Evolutionary conservation across 1,140 invertebrate genomes (phyloP), one percentile per base, ranked within the genome.

Genomic region (Calephelis virginiensis): DNA sequence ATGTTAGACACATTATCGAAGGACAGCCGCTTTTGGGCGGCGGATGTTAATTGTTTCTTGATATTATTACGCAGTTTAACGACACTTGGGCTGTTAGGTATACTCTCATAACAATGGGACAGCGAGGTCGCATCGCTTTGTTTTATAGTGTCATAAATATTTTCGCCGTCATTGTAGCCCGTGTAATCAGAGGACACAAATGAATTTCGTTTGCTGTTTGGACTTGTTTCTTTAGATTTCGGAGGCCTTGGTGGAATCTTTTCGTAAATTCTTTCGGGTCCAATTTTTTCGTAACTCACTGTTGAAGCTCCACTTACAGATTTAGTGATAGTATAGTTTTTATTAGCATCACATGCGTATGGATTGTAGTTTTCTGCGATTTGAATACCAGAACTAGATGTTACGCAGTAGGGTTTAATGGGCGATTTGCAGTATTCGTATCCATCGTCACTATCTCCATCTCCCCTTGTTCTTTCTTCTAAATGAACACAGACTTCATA

Each of bases 141-240:
- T 67, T 93, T 93, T 46, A 93, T 93, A 8, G 92, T 93, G 64
- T 93, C 93, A 64, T 93, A 93, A 67, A 93, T 93, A 70, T 93
- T 93, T 73, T 93, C 93, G 9, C 74, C 79, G 45, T 90, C 89
- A 70, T 90, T 89, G 65, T 88, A 91, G 38, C 81, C 76, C 6
- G 77, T 83, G 66, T 91, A 91, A 63, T 91, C 89, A 0, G 83
- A 28, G 28, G 28, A 83, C 8, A 84, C 77, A 63, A 81, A 80
- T 8, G 86, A 87, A 73, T 90, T 77, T 64, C 85, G 76, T 17
- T 76, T 83, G 65, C 81, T 87, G 62, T 66, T 83, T 12, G 86
- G 86, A 67, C 85, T 88, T 14, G 70, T 83, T 61, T 86, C 78
- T 69, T 86, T 88, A 17, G 80, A 86, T 66, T 83, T 84, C 8